Percentiles rank a stretch among this genome's conserved stretches.
These are phyloP conservation scores for Macroteleia sp. DNA, from an alignment of 2,888 invertebrate species.

Conservation along the genomic window DNA sequence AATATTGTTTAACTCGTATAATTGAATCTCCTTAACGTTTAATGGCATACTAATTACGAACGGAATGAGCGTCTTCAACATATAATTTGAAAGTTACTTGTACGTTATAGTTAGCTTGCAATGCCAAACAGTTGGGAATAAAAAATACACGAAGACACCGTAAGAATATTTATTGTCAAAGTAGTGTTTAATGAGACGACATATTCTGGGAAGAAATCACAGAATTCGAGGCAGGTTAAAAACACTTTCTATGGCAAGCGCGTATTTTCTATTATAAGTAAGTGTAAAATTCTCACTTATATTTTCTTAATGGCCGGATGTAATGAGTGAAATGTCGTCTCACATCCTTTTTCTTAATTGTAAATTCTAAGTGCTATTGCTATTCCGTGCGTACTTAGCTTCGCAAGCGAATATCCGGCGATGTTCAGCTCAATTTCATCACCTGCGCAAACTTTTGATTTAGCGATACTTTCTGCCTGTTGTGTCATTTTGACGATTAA, in stretches of 20 bases:
- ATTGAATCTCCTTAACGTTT: too few species aligned
- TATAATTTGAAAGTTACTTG: too few species aligned
- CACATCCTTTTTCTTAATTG: conserved; percentile 57
- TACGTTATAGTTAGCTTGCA: too few species aligned
- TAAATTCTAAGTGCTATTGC: conserved; percentile 44
- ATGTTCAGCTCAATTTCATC: conserved; percentile 28
- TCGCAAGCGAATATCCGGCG: conserved; percentile 39
- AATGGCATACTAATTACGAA: too few species aligned
- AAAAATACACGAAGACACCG: too few species aligned
- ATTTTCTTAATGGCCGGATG: conserved; percentile 53
- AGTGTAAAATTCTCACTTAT: conserved; percentile 62
- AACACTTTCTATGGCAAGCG: conserved; percentile 49
- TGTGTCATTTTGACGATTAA: conserved; percentile 29
- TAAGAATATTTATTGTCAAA: conserved; percentile 23
- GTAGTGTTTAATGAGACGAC: conserved; percentile 43
- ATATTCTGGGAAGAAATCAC: conserved; percentile 38
- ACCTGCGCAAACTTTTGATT: conserved; percentile 19
- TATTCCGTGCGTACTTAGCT: conserved; percentile 28
- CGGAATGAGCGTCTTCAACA: too few species aligned
- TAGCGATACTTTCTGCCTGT: conserved; percentile 19
- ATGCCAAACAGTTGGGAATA: too few species aligned
- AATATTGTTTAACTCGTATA: too few species aligned
- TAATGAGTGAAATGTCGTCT: conserved; percentile 56
- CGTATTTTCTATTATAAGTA: conserved; percentile 54
- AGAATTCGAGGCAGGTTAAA: conserved; percentile 40